Conservation (phyloP, 2,888 invertebrate species). For the Orthosia incerta region DNA sequence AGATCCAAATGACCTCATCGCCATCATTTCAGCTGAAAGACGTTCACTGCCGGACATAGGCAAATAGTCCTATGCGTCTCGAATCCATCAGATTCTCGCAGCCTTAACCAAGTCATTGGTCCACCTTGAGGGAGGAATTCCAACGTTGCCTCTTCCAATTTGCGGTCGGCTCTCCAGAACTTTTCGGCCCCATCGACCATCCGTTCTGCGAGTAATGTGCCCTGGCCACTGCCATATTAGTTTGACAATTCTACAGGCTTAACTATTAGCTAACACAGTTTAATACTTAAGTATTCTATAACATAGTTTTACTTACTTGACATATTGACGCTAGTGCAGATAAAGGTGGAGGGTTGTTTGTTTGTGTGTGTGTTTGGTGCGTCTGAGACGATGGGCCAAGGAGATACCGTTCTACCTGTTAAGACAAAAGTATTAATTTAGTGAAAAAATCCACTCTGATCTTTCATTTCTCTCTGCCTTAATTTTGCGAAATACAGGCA, state of each 20-base stretch:
- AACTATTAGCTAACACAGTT: background rate
- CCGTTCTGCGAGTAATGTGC: no score
- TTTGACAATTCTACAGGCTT: no score
- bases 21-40: background rate
- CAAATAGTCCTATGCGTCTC: no score
- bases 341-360: conserved; percentile 82
- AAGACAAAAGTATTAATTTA: conserved; percentile 35
- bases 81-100: no score
- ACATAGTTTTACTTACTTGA: conserved; percentile 76
- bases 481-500: background rate
- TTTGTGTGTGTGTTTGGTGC: conserved; percentile 73
- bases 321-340: conserved; percentile 86
- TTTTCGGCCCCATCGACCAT: no score
- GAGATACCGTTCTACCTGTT: conserved; percentile 87
- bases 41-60: no score
- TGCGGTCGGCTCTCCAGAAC: no score
- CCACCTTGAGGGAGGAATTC: no score
- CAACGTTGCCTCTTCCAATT: no score
- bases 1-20: no score
- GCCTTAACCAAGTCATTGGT: no score
- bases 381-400: conserved; percentile 86
- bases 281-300: background rate
- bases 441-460: background rate
- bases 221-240: no score
- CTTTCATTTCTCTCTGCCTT: background rate